Percentiles rank a stretch among this genome's conserved stretches.
These are phyloP conservation scores for Sebastes matsubarae DNA, from an alignment of 2,797 vertebrate species.

Conservation along the genomic window DNA sequence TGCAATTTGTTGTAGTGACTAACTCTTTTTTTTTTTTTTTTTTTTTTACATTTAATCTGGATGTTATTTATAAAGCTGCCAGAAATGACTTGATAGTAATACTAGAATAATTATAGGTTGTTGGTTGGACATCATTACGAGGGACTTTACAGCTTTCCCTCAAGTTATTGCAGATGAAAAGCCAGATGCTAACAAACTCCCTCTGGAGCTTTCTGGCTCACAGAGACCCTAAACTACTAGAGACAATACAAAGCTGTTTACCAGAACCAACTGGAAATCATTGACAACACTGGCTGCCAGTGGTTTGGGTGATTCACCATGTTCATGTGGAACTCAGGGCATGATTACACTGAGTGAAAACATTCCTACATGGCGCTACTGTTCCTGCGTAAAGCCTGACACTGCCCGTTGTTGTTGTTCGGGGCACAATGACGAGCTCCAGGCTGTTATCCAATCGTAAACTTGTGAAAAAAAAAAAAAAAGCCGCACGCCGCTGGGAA, in stretches of 20 bases:
- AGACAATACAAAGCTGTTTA: conserved; percentile 78
- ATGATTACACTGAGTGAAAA: conserved; percentile 64
- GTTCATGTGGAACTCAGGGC: conserved; percentile 57
- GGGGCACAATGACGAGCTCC: conserved; percentile 58
- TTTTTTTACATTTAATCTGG: not conserved
- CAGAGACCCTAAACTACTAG: conserved; percentile 56
- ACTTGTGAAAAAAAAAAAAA: conserved; percentile 12
- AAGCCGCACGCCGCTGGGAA: not conserved
- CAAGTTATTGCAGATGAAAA: conserved; percentile 59
- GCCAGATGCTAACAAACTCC: conserved; percentile 56
- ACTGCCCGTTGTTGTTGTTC: conserved; percentile 55
- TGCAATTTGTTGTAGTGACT: not conserved
- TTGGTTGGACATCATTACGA: not conserved
- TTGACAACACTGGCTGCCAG: conserved; percentile 67
- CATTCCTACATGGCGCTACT: conserved; percentile 60
- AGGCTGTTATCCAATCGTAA: conserved; percentile 38
- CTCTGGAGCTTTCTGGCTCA: conserved; percentile 74
- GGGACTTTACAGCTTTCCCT: conserved; percentile 16
- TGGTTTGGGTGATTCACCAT: conserved; percentile 74
- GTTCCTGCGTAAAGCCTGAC: conserved; percentile 33
- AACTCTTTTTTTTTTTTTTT: not conserved
- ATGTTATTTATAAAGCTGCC: not conserved
- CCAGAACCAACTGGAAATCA: conserved; percentile 76
- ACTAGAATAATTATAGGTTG: not conserved
- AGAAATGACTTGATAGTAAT: not conserved